These are phyloP conservation scores for Drosophila meridionalis DNA, from an alignment of 2,888 invertebrate species.

Conservation along the genomic window DNA sequence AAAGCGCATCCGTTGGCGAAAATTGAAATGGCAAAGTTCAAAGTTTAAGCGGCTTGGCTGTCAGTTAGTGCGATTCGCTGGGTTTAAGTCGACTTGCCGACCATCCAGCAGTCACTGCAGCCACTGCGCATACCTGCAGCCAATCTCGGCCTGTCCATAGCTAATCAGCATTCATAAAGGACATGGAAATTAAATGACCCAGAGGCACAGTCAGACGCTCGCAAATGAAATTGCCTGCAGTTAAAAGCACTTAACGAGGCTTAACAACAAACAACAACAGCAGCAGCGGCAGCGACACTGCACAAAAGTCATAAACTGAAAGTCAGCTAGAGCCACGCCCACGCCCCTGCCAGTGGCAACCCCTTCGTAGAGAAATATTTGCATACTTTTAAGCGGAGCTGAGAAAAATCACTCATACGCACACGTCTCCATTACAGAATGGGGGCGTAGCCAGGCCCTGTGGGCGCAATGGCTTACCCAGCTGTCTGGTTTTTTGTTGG, in stretches of 20 bases:
- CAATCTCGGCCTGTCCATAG: conserved; percentile 70
- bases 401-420: conserved; percentile 82
- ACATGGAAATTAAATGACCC: conserved; percentile 60
- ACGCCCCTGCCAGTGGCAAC: conserved; percentile 34
- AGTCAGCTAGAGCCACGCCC: conserved; percentile 70
- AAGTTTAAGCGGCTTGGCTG: conserved; percentile 84
- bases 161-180: conserved; percentile 77
- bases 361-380: conserved; percentile 71
- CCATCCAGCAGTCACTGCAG: conserved; percentile 1
- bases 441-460: conserved; percentile 65
- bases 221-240: conserved; percentile 82
- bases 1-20: conserved; percentile 82
- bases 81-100: conserved; percentile 51
- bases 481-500: conserved; percentile 71
- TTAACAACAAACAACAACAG: conserved; percentile 47
- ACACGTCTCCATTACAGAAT: conserved; percentile 59
- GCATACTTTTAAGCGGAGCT: conserved; percentile 81
- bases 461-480: conserved; percentile 49
- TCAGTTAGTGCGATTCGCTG: conserved; percentile 61
- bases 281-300: conserved; percentile 26
- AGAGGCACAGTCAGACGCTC: conserved; percentile 2
- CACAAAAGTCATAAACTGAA: conserved; percentile 63
- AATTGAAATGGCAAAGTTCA: conserved; percentile 85
- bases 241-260: conserved; percentile 76
- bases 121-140: conserved; percentile 59